Conservation (phyloP, 2,888 invertebrate genomes). For the Amiota minor region DNA sequence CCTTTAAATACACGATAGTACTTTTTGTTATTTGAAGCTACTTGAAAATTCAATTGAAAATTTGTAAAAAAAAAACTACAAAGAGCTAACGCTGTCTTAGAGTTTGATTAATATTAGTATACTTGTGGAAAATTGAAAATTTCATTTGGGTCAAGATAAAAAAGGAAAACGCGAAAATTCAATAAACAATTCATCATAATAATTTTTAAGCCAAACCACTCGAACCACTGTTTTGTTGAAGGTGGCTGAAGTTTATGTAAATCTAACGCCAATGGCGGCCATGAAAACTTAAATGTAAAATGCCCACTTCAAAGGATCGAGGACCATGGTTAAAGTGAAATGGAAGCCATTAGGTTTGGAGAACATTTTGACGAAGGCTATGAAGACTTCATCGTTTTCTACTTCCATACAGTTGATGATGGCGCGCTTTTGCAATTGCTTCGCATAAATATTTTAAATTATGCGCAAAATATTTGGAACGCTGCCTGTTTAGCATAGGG, state of each 20-base stretch:
- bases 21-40: background rate
- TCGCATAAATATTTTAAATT: constrained; percentile 50
- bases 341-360: background rate
- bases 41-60: background rate
- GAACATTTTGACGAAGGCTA: background rate
- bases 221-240: background rate
- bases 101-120: constrained; percentile 58
- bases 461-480: constrained; percentile 43
- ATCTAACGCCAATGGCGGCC: background rate
- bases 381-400: background rate
- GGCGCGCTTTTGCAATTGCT: constrained; percentile 34
- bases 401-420: background rate
- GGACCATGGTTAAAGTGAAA: background rate
- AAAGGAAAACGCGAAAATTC: constrained; percentile 30
- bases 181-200: constrained; percentile 55
- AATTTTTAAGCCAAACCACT: constrained; percentile 35
- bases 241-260: background rate
- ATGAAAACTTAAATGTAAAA: constrained; percentile 6
- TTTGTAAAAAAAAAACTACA: background rate
- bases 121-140: constrained; percentile 26
- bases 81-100: background rate
- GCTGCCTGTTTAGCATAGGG: constrained; percentile 10
- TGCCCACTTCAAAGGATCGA: background rate
- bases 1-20: background rate
- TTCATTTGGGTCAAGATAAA: background rate